Evolutionary conservation across 2,113 vertebrate species (phyloP), one percentile per base, ranked within the genome.

Genomic region (Bucco capensis): DNA sequence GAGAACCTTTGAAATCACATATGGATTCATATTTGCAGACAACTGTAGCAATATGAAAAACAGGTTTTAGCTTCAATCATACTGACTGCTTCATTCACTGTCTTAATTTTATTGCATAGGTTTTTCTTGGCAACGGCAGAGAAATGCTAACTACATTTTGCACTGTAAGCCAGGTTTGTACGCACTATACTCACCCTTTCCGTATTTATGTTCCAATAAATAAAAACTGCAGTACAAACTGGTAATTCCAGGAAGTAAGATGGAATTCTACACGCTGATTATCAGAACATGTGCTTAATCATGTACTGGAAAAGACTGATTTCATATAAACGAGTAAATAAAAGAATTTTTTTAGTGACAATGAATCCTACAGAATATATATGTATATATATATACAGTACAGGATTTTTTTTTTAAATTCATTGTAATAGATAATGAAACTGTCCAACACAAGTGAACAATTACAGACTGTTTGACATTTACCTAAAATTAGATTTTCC

Each of bases 341-440:
- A 87, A 86, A 69, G 2, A 27, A 37, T 42, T 27, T 83, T 79
- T 53, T 50, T 33, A 62, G 33, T 58, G 44, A 37, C 38, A 92
- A 49, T 66, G 71, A 89, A 79, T 79, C 12, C 27, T 54, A 53
- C 18, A 21, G 42, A 87, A 85, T 46, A 84, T n/a, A 30, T 27
- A 49, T 40, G 30, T 83, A n/a, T n/a, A n/a, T n/a, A n/a, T n/a
- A n/a, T n/a, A n/a, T n/a, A n/a, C n/a, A n/a, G n/a, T n/a, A n/a
- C n/a, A n/a, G n/a, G n/a, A n/a, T n/a, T 54, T 76, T 90, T 92
- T 88, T 88, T 76, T 65, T 66, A 53, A 92, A 80, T 89, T 78
- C 50, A 75, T 51, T 84, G 67, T 80, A 79, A 89, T 87, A 50
- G 94, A 92, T 92, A 92, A 93, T 89, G 78, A 89, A 94, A 92